These are phyloP conservation scores for Latrodectus hesperus DNA, from an alignment of 2,888 invertebrate genomes.

Conservation along the genomic window DNA sequence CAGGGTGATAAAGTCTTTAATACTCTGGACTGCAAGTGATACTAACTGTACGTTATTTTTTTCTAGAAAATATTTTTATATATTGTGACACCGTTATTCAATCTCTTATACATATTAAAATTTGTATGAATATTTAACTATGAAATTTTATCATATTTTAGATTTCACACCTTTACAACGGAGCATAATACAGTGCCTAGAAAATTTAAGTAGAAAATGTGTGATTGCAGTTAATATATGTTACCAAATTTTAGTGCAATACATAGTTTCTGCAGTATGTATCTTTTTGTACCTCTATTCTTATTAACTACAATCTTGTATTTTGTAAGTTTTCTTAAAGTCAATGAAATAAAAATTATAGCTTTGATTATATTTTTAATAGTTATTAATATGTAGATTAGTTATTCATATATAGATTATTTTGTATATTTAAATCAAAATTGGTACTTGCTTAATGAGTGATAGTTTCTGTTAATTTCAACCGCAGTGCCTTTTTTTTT, in stretches of 20 bases:
- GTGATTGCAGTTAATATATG: slow-evolving; percentile 44
- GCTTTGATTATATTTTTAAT: no score
- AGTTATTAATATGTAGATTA: no score
- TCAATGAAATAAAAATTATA: no score
- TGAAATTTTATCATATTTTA: not conserved
- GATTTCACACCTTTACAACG: slow-evolving; percentile 29
- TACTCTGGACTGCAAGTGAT: slow-evolving; percentile 28
- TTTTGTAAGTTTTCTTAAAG: not conserved
- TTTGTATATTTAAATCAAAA: no score
- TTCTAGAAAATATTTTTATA: not conserved
- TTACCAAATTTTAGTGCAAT: slow-evolving; percentile 61
- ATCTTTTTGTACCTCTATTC: not conserved
- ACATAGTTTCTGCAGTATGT: slow-evolving; percentile 48
- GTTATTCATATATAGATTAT: no score
- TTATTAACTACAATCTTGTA: not conserved
- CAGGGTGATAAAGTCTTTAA: slow-evolving; percentile 39
- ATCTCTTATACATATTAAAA: no score
- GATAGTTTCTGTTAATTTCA: no score
- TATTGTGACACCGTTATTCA: no score
- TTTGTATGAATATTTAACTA: no score
- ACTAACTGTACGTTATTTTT: slow-evolving; percentile 10
- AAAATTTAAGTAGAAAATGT: slow-evolving; percentile 35
- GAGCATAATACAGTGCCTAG: slow-evolving; percentile 34
- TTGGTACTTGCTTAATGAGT: no score
- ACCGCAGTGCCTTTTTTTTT: no score